These are phyloP conservation scores for Leptinotarsa undecemlineata DNA, from an alignment of 1,140 invertebrate genomes.

Conservation along the genomic window DNA sequence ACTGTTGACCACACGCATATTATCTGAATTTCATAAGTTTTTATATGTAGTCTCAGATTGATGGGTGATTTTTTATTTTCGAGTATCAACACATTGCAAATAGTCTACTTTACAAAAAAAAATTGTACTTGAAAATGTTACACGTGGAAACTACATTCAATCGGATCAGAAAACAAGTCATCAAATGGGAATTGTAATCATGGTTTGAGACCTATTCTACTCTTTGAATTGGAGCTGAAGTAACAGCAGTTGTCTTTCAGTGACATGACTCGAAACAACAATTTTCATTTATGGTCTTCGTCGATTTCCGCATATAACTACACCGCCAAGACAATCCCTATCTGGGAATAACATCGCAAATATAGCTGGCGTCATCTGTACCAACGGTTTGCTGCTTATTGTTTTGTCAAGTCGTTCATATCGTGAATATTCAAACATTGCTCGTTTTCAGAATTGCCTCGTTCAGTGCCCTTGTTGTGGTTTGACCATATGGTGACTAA, in stretches of 20 bases:
- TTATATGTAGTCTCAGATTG: too few relatives aligned
- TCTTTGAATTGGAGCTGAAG: too few relatives aligned
- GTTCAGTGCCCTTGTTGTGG: background rate
- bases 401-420: slow-evolving; percentile 8
- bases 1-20: too few relatives aligned
- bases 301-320: background rate
- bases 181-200: too few relatives aligned
- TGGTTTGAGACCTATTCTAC: too few relatives aligned
- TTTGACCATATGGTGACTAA: slow-evolving; percentile 8
- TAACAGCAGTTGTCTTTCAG: background rate
- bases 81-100: too few relatives aligned
- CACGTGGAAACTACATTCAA: too few relatives aligned
- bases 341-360: background rate
- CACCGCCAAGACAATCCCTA: background rate
- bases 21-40: too few relatives aligned
- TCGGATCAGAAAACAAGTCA: too few relatives aligned
- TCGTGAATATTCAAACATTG: slow-evolving; percentile 8
- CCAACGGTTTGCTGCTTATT: background rate
- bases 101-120: too few relatives aligned
- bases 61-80: too few relatives aligned
- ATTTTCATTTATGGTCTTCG: background rate
- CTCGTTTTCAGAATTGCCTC: background rate
- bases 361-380: slow-evolving; percentile 7
- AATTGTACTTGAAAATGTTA: too few relatives aligned
- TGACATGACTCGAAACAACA: background rate